These are phyloP conservation scores for Bombylius discolor DNA, from an alignment of 2,888 invertebrate species.

Conservation along the genomic window DNA sequence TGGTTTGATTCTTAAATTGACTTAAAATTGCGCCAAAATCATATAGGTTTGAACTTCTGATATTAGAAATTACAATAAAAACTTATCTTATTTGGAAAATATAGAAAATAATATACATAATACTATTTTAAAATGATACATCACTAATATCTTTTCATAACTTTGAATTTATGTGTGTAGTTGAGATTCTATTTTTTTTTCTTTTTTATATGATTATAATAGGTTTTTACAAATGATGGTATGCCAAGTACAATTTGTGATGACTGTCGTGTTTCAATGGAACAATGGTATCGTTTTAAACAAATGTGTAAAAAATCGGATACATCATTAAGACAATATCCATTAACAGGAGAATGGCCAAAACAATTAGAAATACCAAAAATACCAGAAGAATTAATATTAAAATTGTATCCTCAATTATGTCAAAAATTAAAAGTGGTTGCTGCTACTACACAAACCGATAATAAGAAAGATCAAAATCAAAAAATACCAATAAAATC, in stretches of 20 bases:
- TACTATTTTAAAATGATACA: neutral
- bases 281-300: slow-evolving; percentile 59
- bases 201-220: neutral
- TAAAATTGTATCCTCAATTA: slow-evolving; percentile 1
- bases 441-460: neutral
- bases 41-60: neutral
- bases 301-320: slow-evolving; percentile 63
- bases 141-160: no score
- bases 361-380: slow-evolving; percentile 35
- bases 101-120: no score
- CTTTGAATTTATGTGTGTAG: neutral
- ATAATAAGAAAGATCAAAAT: neutral
- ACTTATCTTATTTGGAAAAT: no score
- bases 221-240: slow-evolving; percentile 43
- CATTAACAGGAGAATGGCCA: slow-evolving; percentile 49
- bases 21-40: neutral
- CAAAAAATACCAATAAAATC: neutral
- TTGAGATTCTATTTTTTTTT: no score
- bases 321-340: slow-evolving; percentile 52
- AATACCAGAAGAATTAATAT: slow-evolving; percentile 36
- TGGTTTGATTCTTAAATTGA: neutral
- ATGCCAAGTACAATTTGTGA: slow-evolving; percentile 62
- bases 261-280: slow-evolving; percentile 53
- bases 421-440: neutral
- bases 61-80: neutral